These are phyloP conservation scores for Hirudinaria manillensis DNA, from an alignment of 2,888 invertebrate species.

Conservation along the genomic window DNA sequence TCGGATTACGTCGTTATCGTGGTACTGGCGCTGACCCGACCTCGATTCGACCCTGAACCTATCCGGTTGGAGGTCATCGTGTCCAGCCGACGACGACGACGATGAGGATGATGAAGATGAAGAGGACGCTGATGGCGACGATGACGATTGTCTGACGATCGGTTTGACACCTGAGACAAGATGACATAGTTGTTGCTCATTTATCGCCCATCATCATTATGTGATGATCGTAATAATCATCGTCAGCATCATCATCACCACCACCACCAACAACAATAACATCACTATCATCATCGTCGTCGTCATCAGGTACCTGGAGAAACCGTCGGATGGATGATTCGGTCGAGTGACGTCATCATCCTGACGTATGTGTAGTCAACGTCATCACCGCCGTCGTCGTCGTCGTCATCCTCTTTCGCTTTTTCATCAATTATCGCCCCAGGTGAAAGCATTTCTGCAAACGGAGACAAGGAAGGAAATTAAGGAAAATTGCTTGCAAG, in stretches of 20 bases:
- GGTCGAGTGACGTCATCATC: not conserved
- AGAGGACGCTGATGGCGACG: not conserved
- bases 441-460: too few relatives aligned
- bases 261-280: conserved; percentile 8
- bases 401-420: not conserved
- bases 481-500: too few relatives aligned
- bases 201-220: not conserved
- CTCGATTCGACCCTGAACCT: not conserved
- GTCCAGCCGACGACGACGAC: not conserved
- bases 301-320: conserved; percentile 9
- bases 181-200: not conserved
- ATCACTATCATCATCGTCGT: conserved; percentile 17
- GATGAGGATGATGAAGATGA: not conserved
- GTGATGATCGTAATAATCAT: conserved; percentile 10
- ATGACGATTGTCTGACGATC: not conserved
- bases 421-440: not conserved
- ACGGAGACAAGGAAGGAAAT: too few relatives aligned
- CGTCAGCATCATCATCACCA: conserved; percentile 12
- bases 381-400: not conserved
- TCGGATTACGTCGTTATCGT: not conserved
- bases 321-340: not conserved
- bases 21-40: not conserved
- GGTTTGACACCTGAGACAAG: not conserved
- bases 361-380: not conserved
- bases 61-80: not conserved